These are phyloP conservation scores for Hypomecis punctinalis DNA, from an alignment of 2,888 invertebrate species.

Conservation along the genomic window DNA sequence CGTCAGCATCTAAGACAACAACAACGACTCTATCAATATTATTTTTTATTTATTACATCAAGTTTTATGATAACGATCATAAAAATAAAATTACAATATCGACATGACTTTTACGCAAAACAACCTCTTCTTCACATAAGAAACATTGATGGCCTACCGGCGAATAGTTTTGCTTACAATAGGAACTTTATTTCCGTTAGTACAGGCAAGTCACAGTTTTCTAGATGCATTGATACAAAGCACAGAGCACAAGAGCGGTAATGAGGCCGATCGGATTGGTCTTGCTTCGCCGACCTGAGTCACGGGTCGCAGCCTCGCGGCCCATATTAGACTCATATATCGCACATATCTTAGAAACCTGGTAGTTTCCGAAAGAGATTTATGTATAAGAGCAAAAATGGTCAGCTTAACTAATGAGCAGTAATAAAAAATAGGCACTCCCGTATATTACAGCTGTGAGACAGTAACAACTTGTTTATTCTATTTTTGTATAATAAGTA, in stretches of 20 bases:
- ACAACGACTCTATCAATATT: too few relatives aligned
- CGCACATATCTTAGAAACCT: slow-evolving; percentile 24
- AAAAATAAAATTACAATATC: too few relatives aligned
- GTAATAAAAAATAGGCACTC: too few relatives aligned
- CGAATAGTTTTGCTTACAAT: slow-evolving; percentile 20
- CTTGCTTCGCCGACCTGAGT: slow-evolving; percentile 63
- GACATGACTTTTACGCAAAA: too few relatives aligned
- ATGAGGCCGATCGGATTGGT: slow-evolving; percentile 73
- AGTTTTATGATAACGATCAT: too few relatives aligned
- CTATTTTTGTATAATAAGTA: too few relatives aligned
- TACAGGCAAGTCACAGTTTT: slow-evolving; percentile 27
- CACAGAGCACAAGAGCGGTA: slow-evolving; percentile 55
- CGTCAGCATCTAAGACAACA: too few relatives aligned
- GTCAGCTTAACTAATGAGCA: too few relatives aligned
- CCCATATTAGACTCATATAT: slow-evolving; percentile 40
- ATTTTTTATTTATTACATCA: too few relatives aligned
- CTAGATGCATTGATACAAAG: slow-evolving; percentile 44
- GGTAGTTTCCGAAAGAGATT: neutral
- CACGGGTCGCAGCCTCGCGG: slow-evolving; percentile 67
- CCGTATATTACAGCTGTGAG: too few relatives aligned
- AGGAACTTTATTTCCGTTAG: slow-evolving; percentile 22
- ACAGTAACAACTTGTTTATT: too few relatives aligned
- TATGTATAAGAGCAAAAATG: too few relatives aligned
- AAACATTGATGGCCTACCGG: slow-evolving; percentile 1
- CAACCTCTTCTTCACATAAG: slow-evolving; percentile 42